Evolutionary conservation across 2,888 invertebrate genomes (phyloP).

Genomic region (Megastigmus dorsalis): DNA sequence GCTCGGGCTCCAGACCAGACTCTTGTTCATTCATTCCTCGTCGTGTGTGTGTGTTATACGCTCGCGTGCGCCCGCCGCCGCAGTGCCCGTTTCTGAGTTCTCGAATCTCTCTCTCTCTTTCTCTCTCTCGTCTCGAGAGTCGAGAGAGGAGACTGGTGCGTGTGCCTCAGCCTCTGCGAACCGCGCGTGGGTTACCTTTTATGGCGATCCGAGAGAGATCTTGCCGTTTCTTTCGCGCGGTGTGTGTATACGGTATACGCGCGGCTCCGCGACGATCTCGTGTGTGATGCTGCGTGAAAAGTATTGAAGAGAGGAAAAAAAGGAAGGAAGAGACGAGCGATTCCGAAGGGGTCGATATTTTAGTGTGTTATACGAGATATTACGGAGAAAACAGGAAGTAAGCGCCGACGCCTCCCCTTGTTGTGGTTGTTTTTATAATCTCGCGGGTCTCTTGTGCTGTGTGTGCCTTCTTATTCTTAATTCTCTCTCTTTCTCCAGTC

Average conservation of each 20-base stretch:
- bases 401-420: neutral
- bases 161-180: constrained; percentile 1
- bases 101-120: neutral
- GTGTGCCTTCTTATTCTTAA: neutral
- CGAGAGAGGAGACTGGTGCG: neutral
- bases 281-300: constrained; percentile 62
- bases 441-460: neutral
- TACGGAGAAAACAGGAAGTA: constrained; percentile 16
- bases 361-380: neutral
- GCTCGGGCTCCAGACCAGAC: constrained; percentile 23
- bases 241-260: neutral
- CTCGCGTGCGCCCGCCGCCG: neutral
- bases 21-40: neutral
- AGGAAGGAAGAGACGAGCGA: neutral
- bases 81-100: neutral
- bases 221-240: constrained; percentile 35
- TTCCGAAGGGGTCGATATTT: neutral
- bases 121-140: constrained; percentile 1
- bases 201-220: constrained; percentile 67
- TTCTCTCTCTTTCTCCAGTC: neutral
- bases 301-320: constrained; percentile 23
- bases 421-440: constrained; percentile 12
- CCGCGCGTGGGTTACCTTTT: constrained; percentile 70
- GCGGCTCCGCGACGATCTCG: neutral
- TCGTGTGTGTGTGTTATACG: neutral